Conservation (phyloP, 2,113 vertebrate genomes). For the Connochaetes taurinus region DNA sequence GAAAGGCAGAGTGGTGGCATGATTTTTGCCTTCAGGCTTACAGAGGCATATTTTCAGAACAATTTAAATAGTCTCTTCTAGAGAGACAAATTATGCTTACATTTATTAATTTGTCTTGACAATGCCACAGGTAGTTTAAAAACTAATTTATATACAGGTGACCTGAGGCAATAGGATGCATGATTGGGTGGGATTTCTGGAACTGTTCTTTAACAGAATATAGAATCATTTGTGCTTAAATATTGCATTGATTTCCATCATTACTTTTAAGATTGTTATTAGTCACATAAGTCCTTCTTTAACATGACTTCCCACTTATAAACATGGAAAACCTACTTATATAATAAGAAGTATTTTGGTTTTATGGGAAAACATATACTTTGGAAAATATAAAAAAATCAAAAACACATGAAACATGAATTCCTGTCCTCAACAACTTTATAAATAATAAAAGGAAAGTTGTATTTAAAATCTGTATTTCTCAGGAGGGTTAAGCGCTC, state of each 20-base stretch:
- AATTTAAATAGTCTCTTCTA: background rate
- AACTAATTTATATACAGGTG: background rate
- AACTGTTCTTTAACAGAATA: background rate
- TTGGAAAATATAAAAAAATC: background rate
- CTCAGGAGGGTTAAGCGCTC: background rate
- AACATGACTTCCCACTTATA: background rate
- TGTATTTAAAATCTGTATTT: background rate
- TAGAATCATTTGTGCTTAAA: background rate
- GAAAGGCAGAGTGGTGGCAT: background rate
- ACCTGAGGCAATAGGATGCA: background rate
- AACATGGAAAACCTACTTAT: background rate
- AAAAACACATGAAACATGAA: background rate
- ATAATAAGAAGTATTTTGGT: background rate
- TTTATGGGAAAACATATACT: background rate
- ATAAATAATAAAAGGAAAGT: background rate
- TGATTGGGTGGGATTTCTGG: background rate
- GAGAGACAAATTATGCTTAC: background rate
- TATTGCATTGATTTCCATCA: background rate
- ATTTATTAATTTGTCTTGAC: background rate
- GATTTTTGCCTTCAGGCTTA: background rate
- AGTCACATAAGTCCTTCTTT: background rate
- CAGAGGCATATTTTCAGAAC: background rate
- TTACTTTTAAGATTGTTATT: background rate
- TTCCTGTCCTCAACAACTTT: background rate
- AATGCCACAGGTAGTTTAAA: background rate